Conservation (phyloP, 2,113 vertebrate species). For the Corythaeola cristata region DNA sequence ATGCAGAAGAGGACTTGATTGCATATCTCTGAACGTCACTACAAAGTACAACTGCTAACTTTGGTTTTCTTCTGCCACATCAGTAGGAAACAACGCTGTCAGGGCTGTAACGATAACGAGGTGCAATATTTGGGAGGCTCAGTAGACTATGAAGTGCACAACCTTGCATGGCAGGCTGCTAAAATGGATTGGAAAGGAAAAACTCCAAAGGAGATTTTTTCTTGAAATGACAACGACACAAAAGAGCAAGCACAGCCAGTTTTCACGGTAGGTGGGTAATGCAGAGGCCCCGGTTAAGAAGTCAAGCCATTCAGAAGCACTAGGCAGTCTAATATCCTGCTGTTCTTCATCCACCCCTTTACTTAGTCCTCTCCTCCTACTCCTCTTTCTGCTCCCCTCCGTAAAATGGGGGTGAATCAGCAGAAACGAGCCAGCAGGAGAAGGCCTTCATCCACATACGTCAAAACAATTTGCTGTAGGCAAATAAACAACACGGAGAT, state of each 20-base stretch:
- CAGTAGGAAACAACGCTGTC: neutral
- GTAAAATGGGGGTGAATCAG: conserved; percentile 11
- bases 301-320: conserved; percentile 46
- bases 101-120: conserved; percentile 3
- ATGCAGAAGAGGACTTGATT: neutral
- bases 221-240: conserved; percentile 20
- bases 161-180: conserved; percentile 34
- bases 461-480: neutral
- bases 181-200: conserved; percentile 27
- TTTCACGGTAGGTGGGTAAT: conserved; percentile 62
- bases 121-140: conserved; percentile 4
- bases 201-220: conserved; percentile 47
- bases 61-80: neutral
- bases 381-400: neutral
- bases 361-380: neutral
- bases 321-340: conserved; percentile 48
- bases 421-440: conserved; percentile 18
- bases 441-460: neutral
- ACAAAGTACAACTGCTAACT: neutral
- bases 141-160: conserved; percentile 35
- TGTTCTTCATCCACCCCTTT: conserved; percentile 29
- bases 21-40: neutral
- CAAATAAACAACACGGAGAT: neutral
- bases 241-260: conserved; percentile 65
- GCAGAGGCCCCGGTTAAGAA: conserved; percentile 44